Evolutionary conservation across 2,888 invertebrate species (phyloP).

Genomic region (Cheilosia pagana): DNA sequence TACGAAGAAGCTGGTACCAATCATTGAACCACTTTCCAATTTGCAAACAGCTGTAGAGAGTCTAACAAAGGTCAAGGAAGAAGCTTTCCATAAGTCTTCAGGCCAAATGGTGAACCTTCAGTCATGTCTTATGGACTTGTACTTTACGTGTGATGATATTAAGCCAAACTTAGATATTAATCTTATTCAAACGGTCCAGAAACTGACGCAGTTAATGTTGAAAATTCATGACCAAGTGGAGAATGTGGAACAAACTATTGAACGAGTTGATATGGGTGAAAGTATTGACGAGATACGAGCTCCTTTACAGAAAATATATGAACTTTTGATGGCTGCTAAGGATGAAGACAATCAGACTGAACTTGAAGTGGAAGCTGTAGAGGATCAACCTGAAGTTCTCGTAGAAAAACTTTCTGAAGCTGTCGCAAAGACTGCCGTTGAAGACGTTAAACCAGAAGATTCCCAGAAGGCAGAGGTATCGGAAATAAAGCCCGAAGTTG

Average conservation of each 20-base stretch:
- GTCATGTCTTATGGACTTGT: constrained; percentile 68
- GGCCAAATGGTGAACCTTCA: constrained; percentile 68
- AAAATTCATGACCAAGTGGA: constrained; percentile 66
- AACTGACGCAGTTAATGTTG: constrained; percentile 51
- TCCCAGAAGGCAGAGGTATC: too few species aligned
- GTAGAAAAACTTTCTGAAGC: background rate
- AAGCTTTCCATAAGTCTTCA: constrained; percentile 61
- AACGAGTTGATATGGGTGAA: constrained; percentile 46
- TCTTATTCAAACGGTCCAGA: constrained; percentile 14
- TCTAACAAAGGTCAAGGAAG: constrained; percentile 44
- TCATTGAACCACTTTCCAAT: constrained; percentile 56
- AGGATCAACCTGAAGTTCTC: background rate
- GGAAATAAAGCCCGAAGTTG: too few species aligned
- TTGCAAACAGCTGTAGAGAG: constrained; percentile 59
- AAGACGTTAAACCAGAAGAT: too few species aligned
- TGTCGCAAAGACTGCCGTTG: too few species aligned
- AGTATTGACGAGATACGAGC: constrained; percentile 39
- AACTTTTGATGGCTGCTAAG: constrained; percentile 12
- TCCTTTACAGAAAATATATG: constrained; percentile 38
- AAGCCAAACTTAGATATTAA: constrained; percentile 17
- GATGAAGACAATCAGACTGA: constrained; percentile 40
- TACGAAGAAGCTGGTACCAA: constrained; percentile 20
- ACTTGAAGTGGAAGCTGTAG: background rate
- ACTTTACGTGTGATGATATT: constrained; percentile 68
- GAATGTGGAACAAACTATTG: constrained; percentile 39